Base-by-base conservation (phyloP, 2,113 vertebrate species). In the Orientallactaga bullata region DNA sequence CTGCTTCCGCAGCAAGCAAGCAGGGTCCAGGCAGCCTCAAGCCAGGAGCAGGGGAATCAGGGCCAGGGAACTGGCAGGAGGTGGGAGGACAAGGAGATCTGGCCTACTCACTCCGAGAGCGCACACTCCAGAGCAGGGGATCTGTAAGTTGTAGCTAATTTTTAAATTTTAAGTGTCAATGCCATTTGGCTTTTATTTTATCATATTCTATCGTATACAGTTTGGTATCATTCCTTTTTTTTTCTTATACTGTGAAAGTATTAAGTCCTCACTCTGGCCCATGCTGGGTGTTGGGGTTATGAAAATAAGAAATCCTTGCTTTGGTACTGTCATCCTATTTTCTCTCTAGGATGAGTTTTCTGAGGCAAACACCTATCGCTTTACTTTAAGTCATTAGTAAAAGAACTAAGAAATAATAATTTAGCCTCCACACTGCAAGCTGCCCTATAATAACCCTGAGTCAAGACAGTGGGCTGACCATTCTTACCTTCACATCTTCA, bases 371-470 rank as follows among this genome's bases (percentile, higher is more conserved):
- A 42, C 17, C 24, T 39, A 8, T 85, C 76, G 74, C 24, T 76
- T 69, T 91, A 74, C n/a, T 39, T 60, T 60, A 86, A 81, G 58
- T 85, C 47, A 76, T n/a, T 26, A 81, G 30, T 85, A 76, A 77
- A 89, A 10, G 17, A 55, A 4, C 28, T 81, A n/a, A 28, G 30
- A 47, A 65, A 60, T 58, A 66, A 72, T n/a, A 32, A 39, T 26
- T 51, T 32, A 37, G 17, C 42, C n/a, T 60, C 23, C 47, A 71
- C 4, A 39, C 2, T 47, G n/a, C 4, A 74, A 65, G 26, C 5
- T 93, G 16, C 80, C 28, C 4, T 18, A 5, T 4, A 1, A 42
- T 60, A 63, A 69, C 39, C 12, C 1, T 5, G 28, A 89, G 60
- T 86, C 80, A 47, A 82, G 55, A 10, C 10, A 17, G 15, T 51